Conservation (phyloP, 37 sponge, comb jelly and placozoan genomes). For the Chondrosia reniformis region DNA sequence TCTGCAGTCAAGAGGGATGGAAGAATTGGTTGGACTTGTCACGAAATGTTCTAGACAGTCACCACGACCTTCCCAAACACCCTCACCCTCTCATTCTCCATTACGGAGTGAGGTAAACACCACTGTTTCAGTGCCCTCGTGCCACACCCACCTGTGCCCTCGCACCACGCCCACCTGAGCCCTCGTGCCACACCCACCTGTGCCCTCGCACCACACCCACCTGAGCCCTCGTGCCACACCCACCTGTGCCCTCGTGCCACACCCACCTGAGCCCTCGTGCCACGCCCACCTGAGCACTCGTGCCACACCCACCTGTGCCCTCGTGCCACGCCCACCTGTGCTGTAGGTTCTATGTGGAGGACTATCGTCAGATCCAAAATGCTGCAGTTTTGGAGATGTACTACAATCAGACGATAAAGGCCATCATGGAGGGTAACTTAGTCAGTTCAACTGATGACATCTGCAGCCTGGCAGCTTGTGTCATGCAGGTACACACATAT, state of each 20-base stretch:
- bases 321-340: too few relatives aligned
- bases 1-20: constrained; percentile 31
- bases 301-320: too few relatives aligned
- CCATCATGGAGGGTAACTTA: constrained; percentile 42
- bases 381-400: constrained; percentile 61
- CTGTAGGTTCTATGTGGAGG: constrained; percentile 68
- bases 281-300: too few relatives aligned
- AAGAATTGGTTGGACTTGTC: constrained; percentile 82
- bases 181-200: too few relatives aligned
- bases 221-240: too few relatives aligned
- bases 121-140: too few relatives aligned
- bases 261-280: too few relatives aligned
- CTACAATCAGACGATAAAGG: constrained; percentile 56
- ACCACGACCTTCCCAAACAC: constrained; percentile 70
- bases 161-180: too few relatives aligned
- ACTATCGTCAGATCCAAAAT: constrained; percentile 49
- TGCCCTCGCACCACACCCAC: too few relatives aligned
- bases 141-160: too few relatives aligned
- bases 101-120: constrained; percentile 56
- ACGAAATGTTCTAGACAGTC: constrained; percentile 60
- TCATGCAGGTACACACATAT: constrained; percentile 41
- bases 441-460: constrained; percentile 36
- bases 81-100: constrained; percentile 34
- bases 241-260: too few relatives aligned
- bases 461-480: constrained; percentile 60